Base-by-base conservation (phyloP, 2,113 vertebrate species). In the Merops nubicus region DNA sequence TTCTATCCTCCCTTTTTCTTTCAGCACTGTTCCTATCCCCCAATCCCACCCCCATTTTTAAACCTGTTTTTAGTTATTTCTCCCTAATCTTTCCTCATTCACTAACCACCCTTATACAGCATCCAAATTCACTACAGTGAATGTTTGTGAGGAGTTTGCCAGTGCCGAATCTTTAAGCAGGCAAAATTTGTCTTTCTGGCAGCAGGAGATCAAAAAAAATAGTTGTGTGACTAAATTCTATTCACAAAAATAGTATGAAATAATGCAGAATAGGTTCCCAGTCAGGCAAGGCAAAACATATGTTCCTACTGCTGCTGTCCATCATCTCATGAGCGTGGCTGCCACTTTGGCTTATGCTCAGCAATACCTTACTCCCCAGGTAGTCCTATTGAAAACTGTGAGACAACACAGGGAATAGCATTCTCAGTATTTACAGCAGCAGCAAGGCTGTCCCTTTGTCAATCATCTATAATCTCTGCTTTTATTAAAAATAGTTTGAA, bases 401-500 rank as follows among this genome's bases (percentile, higher is more conserved):
- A 74, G 70, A 80, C 50, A 42, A 85, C 11, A 2, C 6, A 0
- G 63, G 70, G 29, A 90, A 59, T 1, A 67, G 28, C 31, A 57
- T 91, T 88, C 85, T 94, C 82, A 85, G 64, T 16, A 85, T 42
- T 79, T 68, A 19, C 47, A 84, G 59, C 51, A 86, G 51, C 36
- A 59, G 18, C 0, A 2, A 74, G 67, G 69, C 63, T 70, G 68
- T 36, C 64, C 45, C 68, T 78, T 73, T 62, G 21, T 90, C 96
- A 95, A 33, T 94, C 93, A 89, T 15, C 53, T 45, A 23, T 47
- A 91, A 93, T 84, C 60, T 93, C 14, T 12, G 20, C 67, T 91
- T 81, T 79, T 92, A 91, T 95, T 93, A 88, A 92, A 96, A 95
- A 91, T 76, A 85, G 69, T 72, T 89, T 56, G 84, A 88, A 83